Evolutionary conservation across 2,113 vertebrate species (phyloP).

Genomic region (Microtus oregoni): DNA sequence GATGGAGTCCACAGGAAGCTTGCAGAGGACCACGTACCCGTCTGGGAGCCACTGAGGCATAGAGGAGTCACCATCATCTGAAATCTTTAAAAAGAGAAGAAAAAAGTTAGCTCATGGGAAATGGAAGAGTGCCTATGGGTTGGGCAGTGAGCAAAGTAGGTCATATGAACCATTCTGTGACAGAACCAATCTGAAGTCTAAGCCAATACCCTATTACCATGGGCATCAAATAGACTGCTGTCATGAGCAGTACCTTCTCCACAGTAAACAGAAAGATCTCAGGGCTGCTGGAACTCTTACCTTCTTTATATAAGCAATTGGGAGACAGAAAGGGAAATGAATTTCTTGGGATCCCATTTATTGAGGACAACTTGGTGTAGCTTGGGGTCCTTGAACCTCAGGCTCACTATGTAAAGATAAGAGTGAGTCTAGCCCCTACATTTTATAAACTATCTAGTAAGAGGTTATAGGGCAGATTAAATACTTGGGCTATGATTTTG

Average conservation of each 20-base stretch:
- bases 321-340: neutral
- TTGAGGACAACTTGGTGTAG: constrained; percentile 15
- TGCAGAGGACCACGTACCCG: constrained; percentile 89
- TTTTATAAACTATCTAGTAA: constrained; percentile 1
- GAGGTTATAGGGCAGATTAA: constrained; percentile 33
- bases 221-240: neutral
- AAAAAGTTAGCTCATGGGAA: constrained; percentile 56
- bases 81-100: constrained; percentile 83
- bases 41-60: constrained; percentile 94
- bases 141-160: neutral
- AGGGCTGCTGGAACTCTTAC: neutral
- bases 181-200: neutral
- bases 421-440: neutral
- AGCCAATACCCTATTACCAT: constrained; percentile 1
- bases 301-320: neutral
- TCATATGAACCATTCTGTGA: neutral
- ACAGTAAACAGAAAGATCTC: neutral
- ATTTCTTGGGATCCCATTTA: neutral
- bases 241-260: neutral
- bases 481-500: constrained; percentile 45
- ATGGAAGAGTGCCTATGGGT: neutral
- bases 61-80: constrained; percentile 89
- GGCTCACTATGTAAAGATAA: neutral
- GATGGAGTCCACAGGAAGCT: neutral
- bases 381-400: neutral